Evolutionary conservation across 2,797 vertebrate genomes (phyloP).

Genomic region (Xenopus petersii): DNA sequence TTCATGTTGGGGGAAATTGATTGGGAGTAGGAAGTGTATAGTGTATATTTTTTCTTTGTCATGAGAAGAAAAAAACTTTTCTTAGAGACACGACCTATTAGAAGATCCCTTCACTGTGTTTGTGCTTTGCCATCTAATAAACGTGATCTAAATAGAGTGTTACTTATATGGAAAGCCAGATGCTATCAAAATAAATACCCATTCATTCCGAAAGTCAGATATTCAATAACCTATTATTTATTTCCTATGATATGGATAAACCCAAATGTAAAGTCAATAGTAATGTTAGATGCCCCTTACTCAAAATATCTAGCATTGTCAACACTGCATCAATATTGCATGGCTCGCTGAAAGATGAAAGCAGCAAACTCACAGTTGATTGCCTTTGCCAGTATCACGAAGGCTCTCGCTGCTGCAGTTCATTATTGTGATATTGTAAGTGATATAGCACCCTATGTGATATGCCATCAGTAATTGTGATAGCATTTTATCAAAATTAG

Average conservation of each 20-base stretch:
- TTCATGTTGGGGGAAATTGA: neutral
- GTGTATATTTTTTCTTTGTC: neutral
- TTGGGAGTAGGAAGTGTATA: neutral
- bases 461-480: no score
- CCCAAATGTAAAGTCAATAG: neutral
- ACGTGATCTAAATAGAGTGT: neutral
- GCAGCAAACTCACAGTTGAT: neutral
- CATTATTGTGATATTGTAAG: slow-evolving; percentile 3
- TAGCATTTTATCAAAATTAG: no score
- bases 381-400: neutral
- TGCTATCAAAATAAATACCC: neutral
- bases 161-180: neutral
- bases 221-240: slow-evolving; percentile 5
- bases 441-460: neutral
- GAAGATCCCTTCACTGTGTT: neutral
- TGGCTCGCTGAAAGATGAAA: neutral
- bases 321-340: neutral
- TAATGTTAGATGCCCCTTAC: neutral
- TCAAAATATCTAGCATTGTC: neutral
- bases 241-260: neutral
- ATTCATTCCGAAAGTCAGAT: neutral
- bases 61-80: neutral
- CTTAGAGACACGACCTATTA: neutral
- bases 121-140: no score
- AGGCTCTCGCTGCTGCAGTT: neutral